phyloP scores from a whole-genome alignment of 2,888 invertebrate species.

The Corbicula japonica region DNA sequence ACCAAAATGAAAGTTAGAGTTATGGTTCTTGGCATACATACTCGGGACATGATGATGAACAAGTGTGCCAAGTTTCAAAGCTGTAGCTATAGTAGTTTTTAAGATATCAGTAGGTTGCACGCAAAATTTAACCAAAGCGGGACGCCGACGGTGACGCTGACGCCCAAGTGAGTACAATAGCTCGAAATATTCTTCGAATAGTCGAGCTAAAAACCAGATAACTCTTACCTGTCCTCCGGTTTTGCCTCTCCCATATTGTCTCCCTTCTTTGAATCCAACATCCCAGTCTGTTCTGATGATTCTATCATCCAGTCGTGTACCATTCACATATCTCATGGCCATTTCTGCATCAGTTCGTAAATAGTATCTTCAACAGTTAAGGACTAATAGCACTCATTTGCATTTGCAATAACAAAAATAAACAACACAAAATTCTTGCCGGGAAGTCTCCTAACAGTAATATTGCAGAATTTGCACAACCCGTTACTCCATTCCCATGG shows the following conservation, averaged over 20 bases:
- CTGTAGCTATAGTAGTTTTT: neutral
- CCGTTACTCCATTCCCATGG: too few species aligned
- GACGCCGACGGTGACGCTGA: neutral
- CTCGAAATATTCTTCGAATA: neutral
- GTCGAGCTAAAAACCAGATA: neutral
- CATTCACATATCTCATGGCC: constrained; percentile 94
- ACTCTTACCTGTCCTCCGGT: constrained; percentile 96
- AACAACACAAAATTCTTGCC: too few species aligned
- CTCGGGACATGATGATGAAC: neutral
- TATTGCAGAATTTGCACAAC: too few species aligned
- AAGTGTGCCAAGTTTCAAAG: constrained; percentile 10
- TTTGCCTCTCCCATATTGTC: constrained; percentile 99
- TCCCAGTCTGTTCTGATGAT: constrained; percentile 99
- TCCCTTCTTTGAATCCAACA: constrained; percentile 98
- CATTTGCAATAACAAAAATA: too few species aligned
- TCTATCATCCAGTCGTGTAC: constrained; percentile 98
- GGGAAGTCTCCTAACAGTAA: too few species aligned
- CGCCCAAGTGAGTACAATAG: neutral
- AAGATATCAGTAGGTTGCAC: neutral
- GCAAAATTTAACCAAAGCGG: neutral
- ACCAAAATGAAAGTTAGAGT: too few species aligned
- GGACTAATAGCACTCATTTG: too few species aligned
- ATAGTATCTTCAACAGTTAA: too few species aligned
- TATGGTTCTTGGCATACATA: too few species aligned
- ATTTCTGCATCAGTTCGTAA: constrained; percentile 88